Base-by-base conservation (phyloP, 23 tunicate species). In the Aplidium turbinatum region DNA sequence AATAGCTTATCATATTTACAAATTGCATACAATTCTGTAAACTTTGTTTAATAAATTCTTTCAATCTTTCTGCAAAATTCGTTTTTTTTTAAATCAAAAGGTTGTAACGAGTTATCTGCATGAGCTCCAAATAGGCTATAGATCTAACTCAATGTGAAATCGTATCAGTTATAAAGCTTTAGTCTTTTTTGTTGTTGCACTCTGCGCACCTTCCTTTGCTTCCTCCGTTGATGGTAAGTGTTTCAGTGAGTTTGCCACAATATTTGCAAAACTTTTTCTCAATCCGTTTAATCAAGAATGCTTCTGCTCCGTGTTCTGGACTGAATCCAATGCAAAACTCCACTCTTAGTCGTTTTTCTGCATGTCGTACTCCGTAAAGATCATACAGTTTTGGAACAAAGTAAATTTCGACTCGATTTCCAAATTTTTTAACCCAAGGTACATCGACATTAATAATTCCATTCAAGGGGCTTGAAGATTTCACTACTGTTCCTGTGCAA, bases 291-390 rank as follows among this genome's bases (percentile, higher is more conserved):
- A 76, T 36, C 5, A 72, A 61, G 2, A 35, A 24, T 0, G 82
- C 82, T 47, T 61, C 72, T 26, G 71, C 82, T 22, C 82, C 82
- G 31, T 62, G 68, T 31, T 68, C 34, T n/a, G 76, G 47, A 35
- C 77, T 85, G 3, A 85, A 77, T 0, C 73, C 83, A 31, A 85
- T 35, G 48, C 34, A 77, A 58, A 85, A 85, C 63, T 85, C 91
- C 1, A 85, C 91, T 34, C 83, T 58, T 21, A 1, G 30, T 1
- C 47, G 58, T 57, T 85, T 60, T 35, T 57, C 64, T 0, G 62
- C 57, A 33, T 57, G 73, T 7, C 42, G 63, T 18, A n/a, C 46
- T 30, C 47, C 56, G 40, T 57, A 1, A 9, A 85, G 69, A 3
- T 58, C 65, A 35, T 85, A 85, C 21, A 52, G 57, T 1, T 68